These are phyloP conservation scores for Butorides virescens DNA, from an alignment of 2,113 vertebrate species.

Conservation along the genomic window DNA sequence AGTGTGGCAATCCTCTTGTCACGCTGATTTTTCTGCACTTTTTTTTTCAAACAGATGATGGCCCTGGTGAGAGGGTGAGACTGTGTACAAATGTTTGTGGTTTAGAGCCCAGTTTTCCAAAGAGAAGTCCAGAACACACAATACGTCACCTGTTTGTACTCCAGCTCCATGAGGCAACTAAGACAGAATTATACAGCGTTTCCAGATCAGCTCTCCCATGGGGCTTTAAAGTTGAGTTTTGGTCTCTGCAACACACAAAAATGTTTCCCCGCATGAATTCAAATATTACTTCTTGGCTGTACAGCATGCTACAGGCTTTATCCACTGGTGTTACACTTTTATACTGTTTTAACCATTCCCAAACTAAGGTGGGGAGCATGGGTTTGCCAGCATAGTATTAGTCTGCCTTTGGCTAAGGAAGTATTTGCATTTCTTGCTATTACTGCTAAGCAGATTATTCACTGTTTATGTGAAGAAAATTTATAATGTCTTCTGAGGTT, in stretches of 20 bases:
- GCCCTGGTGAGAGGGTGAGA: conserved; percentile 41
- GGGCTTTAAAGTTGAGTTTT: conserved; percentile 36
- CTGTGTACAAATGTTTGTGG: conserved; percentile 61
- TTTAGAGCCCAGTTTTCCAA: conserved; percentile 62
- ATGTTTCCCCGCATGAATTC: conserved; percentile 60
- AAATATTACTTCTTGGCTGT: conserved; percentile 61
- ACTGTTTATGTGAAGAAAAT: not conserved
- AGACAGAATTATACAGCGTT: conserved; percentile 54
- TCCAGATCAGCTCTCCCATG: conserved; percentile 47
- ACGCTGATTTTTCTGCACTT: not conserved
- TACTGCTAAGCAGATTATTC: conserved; percentile 27
- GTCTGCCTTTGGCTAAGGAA: conserved; percentile 14
- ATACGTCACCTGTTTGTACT: conserved; percentile 65
- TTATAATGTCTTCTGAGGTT: not conserved
- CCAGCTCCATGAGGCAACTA: conserved; percentile 54
- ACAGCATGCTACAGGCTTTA: conserved; percentile 41
- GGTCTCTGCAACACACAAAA: conserved; percentile 32
- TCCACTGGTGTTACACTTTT: conserved; percentile 59
- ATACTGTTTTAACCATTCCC: conserved; percentile 13
- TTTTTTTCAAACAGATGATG: conserved; percentile 14
- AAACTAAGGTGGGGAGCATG: conserved; percentile 30
- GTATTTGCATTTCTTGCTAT: conserved; percentile 32
- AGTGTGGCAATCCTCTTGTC: conserved; percentile 29
- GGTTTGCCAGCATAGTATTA: not conserved
- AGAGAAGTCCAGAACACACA: conserved; percentile 62